Evolutionary conservation across 2,888 invertebrate species (phyloP), one percentile per base, ranked within the genome.

Genomic region (Ctena decussata): DNA sequence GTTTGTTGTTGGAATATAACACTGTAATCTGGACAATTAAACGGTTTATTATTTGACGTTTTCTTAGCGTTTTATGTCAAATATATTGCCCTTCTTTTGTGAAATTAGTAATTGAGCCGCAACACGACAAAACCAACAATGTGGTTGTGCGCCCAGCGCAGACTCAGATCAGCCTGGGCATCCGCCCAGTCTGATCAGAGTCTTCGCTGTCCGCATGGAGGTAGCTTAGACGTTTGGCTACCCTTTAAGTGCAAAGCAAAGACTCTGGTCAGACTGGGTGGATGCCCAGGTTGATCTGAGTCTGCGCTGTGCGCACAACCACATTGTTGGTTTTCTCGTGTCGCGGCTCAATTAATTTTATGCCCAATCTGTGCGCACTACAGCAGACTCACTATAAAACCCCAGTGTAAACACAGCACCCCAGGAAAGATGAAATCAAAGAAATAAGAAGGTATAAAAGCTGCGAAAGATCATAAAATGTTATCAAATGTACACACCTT

Each of bases 401-500:
- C 35, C 2, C 35, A 35, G 65, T 65, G 65, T 65, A 65, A 65
- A 65, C 65, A 65, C 65, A 35, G 30, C 11, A 65, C 11, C 11
- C 32, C 35, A 5, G 35, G 35, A 35, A 35, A 32, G 21, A 65
- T 35, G 21, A 35, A 65, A 65, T 65, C 65, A 65, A 65, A 35
- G 35, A 65, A 65, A 35, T 32, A 65, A 24, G 35, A 65, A 65
- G 11, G 2, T 1, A n/a, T 65, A 65, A 65, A n/a, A 35, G 65
- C 65, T 35, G 65, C 35, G 35, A 65, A 65, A 65, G 35, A 65
- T 35, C 35, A 21, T 83, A 80, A 85, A 87, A 87, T 83, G 73
- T 81, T 83, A 49, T 85, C 73, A 83, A 72, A 73, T 65, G 69
- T 81, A 60, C 85, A 78, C 84, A 83, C 84, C 84, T 88, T 77